Percentiles rank a stretch among this genome's conserved stretches.
Evolutionary conservation across 2,113 vertebrate genomes (phyloP).

Genomic region (Perca schrenkii): DNA sequence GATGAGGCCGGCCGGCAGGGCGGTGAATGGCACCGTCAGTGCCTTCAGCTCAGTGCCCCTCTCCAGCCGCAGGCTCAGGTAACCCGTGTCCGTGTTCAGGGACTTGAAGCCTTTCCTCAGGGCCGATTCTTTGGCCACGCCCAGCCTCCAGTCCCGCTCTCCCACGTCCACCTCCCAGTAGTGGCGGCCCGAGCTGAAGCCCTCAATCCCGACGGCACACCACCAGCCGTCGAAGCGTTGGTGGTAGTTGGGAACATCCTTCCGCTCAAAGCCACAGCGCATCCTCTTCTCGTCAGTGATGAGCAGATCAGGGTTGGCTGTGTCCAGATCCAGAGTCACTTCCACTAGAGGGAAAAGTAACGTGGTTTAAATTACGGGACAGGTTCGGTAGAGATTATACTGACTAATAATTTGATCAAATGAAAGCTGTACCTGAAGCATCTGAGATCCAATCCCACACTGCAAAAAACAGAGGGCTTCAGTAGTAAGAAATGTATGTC

Average conservation of each 20-base stretch:
- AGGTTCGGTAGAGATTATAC: neutral
- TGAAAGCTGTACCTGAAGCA: constrained; percentile 77
- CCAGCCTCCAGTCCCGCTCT: constrained; percentile 93
- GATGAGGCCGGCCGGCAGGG: constrained; percentile 79
- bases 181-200: constrained; percentile 81
- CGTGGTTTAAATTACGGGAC: neutral
- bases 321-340: constrained; percentile 85
- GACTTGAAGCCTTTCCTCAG: constrained; percentile 90
- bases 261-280: constrained; percentile 89
- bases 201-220: constrained; percentile 83
- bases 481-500: neutral
- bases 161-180: constrained; percentile 90
- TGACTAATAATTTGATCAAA: neutral
- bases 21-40: constrained; percentile 84
- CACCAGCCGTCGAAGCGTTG: constrained; percentile 85
- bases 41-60: constrained; percentile 86
- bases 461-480: constrained; percentile 49
- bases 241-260: constrained; percentile 85
- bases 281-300: constrained; percentile 89
- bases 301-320: constrained; percentile 87
- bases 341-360: constrained; percentile 82
- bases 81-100: constrained; percentile 84
- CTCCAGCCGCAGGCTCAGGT: constrained; percentile 85
- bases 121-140: constrained; percentile 89
- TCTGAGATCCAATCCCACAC: constrained; percentile 86